A percentile compares a stretch with the other conserved stretches of the same genome.
These are phyloP conservation scores for Solen grandis DNA, from an alignment of 1,140 invertebrate species.

Conservation along the genomic window DNA sequence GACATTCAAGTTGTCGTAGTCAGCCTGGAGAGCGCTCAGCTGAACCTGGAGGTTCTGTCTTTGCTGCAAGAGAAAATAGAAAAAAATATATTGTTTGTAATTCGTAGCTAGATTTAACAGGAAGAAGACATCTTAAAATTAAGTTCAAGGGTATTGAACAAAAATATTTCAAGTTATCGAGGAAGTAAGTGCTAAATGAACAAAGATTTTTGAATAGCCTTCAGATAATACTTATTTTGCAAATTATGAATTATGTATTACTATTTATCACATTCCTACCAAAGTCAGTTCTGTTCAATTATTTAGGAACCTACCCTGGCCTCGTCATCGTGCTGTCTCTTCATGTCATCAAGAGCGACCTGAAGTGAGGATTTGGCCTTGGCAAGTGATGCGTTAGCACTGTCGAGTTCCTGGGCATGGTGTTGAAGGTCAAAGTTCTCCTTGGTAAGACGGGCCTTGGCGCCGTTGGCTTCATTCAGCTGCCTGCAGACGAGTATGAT, in stretches of 20 bases:
- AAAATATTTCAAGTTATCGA: too few species aligned
- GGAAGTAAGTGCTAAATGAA: too few species aligned
- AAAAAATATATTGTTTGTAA: neutral
- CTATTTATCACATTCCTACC: too few species aligned
- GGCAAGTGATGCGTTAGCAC: constrained; percentile 75
- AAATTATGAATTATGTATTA: too few species aligned
- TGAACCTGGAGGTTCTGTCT: constrained; percentile 77
- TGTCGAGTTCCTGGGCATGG: constrained; percentile 80
- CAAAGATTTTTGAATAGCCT: too few species aligned
- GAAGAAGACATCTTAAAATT: too few species aligned
- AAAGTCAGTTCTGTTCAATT: too few species aligned
- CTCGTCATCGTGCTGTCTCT: constrained; percentile 79
- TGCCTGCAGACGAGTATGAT: constrained; percentile 67
- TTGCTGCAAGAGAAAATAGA: constrained; percentile 70
- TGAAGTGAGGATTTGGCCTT: constrained; percentile 78
- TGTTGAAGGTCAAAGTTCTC: constrained; percentile 81
- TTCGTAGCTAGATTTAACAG: neutral
- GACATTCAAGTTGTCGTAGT: constrained; percentile 79
- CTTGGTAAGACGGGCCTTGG: constrained; percentile 78
- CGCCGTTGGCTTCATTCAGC: constrained; percentile 75
- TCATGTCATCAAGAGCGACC: constrained; percentile 76
- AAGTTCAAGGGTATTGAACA: too few species aligned
- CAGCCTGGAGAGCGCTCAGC: constrained; percentile 76
- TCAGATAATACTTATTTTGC: too few species aligned
- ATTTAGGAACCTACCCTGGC: too few species aligned